Percentiles rank a stretch among this genome's conserved stretches.
phyloP scores from a whole-genome alignment of 2,797 vertebrate species.

The Intellagama lesueurii region DNA sequence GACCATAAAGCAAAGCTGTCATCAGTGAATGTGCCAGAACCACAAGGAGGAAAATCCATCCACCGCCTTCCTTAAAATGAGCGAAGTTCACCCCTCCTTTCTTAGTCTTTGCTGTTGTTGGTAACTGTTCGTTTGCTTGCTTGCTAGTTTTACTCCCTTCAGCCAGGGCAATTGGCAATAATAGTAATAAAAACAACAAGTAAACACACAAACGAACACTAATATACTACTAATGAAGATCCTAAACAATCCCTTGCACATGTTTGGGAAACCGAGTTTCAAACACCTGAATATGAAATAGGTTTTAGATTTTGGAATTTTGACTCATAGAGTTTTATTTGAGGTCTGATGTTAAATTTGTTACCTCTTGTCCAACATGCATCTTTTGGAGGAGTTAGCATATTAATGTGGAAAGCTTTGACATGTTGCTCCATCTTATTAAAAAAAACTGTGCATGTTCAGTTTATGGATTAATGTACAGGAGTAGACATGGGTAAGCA shows the following conservation, averaged over 20 bases:
- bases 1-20: constrained; percentile 60
- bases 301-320: background rate
- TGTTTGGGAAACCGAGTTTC: background rate
- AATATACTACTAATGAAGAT: background rate
- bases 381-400: background rate
- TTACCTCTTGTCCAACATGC: no score
- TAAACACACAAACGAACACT: background rate
- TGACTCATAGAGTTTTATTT: background rate
- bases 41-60: constrained; percentile 53
- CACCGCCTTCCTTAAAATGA: constrained; percentile 55
- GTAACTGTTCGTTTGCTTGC: no score
- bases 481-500: background rate
- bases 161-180: constrained; percentile 46
- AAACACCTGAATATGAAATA: background rate
- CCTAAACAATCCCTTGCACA: background rate
- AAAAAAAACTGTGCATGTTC: background rate
- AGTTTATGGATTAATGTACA: background rate
- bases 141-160: background rate
- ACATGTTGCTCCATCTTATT: background rate
- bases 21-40: constrained; percentile 52
- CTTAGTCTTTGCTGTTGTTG: background rate
- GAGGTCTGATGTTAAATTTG: no score
- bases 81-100: constrained; percentile 60
- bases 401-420: background rate
- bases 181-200: no score